phyloP scores from a whole-genome alignment of 2,888 invertebrate genomes.

The Drosophila anceps region DNA sequence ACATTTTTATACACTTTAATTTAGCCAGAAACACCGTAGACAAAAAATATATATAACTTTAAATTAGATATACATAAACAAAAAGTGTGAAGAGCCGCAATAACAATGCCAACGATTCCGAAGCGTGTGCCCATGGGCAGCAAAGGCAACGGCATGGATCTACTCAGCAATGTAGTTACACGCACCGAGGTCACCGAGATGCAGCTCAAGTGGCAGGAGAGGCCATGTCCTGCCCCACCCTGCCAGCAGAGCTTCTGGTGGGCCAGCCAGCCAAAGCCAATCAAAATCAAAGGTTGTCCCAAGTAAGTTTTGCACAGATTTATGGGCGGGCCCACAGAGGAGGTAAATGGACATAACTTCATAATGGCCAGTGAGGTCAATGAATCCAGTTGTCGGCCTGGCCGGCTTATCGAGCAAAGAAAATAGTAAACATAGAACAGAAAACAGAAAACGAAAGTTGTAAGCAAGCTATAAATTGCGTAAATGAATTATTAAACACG shows the following conservation, averaged over 20 bases:
- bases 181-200: constrained; percentile 81
- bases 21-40: constrained; percentile 30
- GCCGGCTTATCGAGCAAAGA: constrained; percentile 28
- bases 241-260: constrained; percentile 85
- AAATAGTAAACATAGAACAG: constrained; percentile 44
- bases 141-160: constrained; percentile 53
- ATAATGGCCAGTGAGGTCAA: constrained; percentile 59
- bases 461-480: constrained; percentile 67
- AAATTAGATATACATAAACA: constrained; percentile 48
- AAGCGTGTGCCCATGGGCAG: constrained; percentile 67
- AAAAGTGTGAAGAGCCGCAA: constrained; percentile 14
- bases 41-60: constrained; percentile 20
- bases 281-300: constrained; percentile 82
- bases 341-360: background rate
- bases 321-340: background rate
- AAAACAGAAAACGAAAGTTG: constrained; percentile 54
- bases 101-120: constrained; percentile 80
- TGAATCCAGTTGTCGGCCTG: constrained; percentile 43
- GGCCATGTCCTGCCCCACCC: constrained; percentile 78
- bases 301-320: constrained; percentile 65
- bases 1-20: constrained; percentile 53
- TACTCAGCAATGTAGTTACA: constrained; percentile 55
- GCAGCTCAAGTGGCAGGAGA: constrained; percentile 81
- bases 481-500: constrained; percentile 71
- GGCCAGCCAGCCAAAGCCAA: constrained; percentile 84